These are phyloP conservation scores for Campoletis sonorensis DNA, from an alignment of 1,140 invertebrate species.

Conservation along the genomic window DNA sequence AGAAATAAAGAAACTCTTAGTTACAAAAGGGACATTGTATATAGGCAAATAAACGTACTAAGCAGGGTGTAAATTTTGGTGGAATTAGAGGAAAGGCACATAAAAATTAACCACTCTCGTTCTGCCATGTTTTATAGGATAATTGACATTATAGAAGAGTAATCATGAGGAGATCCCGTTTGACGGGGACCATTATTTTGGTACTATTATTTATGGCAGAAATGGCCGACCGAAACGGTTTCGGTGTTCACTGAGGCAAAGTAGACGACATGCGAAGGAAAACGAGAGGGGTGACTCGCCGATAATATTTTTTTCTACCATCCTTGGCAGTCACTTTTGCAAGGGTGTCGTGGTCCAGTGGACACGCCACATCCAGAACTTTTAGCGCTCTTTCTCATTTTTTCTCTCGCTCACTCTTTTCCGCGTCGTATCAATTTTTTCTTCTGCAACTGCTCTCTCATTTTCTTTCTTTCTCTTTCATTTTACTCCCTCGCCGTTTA, in stretches of 20 bases:
- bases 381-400: conserved; percentile 24
- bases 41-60: no score
- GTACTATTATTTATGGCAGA: conserved; percentile 46
- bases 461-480: background rate
- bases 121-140: conserved; percentile 11
- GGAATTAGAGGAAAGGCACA: no score
- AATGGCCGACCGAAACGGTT: conserved; percentile 52
- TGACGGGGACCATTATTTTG: background rate
- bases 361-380: conserved; percentile 54
- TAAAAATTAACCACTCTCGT: conserved; percentile 30
- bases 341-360: conserved; percentile 65
- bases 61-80: no score
- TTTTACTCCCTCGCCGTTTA: background rate
- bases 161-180: no score
- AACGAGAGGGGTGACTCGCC: background rate
- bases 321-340: conserved; percentile 30
- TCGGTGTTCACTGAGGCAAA: conserved; percentile 38
- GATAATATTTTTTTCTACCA: conserved; percentile 46
- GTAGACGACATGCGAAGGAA: conserved; percentile 30
- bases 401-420: conserved; percentile 1
- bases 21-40: no score
- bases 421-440: background rate
- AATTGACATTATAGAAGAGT: no score
- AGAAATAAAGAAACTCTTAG: no score
- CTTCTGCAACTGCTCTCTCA: background rate